phyloP scores from a whole-genome alignment of 2,888 invertebrate species.

The Nesidiocoris tenuis region DNA sequence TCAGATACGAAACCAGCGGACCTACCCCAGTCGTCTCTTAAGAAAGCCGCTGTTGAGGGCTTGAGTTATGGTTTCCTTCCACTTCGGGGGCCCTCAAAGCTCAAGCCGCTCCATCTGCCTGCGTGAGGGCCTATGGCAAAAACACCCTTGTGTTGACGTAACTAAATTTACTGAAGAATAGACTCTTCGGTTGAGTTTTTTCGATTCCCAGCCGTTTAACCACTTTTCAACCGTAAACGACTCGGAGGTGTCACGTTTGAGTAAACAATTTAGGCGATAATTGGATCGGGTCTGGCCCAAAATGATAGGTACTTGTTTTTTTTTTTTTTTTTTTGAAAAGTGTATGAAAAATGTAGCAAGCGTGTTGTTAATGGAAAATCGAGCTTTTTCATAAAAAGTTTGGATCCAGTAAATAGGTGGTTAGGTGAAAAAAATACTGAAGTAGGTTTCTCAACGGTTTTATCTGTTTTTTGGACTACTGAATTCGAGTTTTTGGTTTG shows the following conservation, averaged over 20 bases:
- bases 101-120: background rate
- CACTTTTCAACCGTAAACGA: background rate
- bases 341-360: too few relatives aligned
- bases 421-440: too few relatives aligned
- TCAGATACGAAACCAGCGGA: background rate
- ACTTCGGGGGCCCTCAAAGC: background rate
- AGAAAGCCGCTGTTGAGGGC: too few relatives aligned
- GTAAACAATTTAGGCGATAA: background rate
- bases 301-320: too few relatives aligned
- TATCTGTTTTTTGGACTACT: too few relatives aligned
- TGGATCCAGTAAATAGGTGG: too few relatives aligned
- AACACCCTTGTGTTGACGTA: background rate
- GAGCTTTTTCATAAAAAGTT: too few relatives aligned
- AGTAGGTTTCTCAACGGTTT: too few relatives aligned
- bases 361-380: too few relatives aligned
- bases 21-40: background rate
- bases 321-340: too few relatives aligned
- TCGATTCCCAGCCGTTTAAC: background rate
- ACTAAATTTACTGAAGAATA: background rate
- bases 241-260: background rate
- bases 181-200: background rate
- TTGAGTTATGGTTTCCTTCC: background rate
- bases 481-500: too few relatives aligned
- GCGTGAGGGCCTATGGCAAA: background rate
- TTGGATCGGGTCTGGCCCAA: too few relatives aligned